A percentile compares a stretch with the other conserved stretches of the same genome.
Evolutionary conservation across 2,888 invertebrate species (phyloP).

Genomic region (Erynnis tages): DNA sequence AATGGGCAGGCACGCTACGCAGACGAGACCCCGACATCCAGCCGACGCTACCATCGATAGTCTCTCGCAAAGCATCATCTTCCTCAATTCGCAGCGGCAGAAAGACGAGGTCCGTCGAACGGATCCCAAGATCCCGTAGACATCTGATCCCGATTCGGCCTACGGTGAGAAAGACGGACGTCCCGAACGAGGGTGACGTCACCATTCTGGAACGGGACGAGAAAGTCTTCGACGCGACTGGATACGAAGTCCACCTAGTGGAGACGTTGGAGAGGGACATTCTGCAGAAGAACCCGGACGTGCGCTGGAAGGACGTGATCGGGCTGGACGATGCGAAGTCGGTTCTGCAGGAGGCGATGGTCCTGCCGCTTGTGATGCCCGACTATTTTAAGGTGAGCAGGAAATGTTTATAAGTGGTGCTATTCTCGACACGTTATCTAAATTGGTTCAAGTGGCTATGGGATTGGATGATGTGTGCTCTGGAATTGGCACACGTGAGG

Average conservation of each 20-base stretch:
- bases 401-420: slow-evolving; percentile 11
- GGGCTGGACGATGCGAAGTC: slow-evolving; percentile 88
- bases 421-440: slow-evolving; percentile 12
- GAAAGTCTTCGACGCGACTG: slow-evolving; percentile 84
- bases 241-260: slow-evolving; percentile 88
- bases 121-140: slow-evolving; percentile 54
- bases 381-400: slow-evolving; percentile 89
- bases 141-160: slow-evolving; percentile 65
- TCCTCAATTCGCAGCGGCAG: slow-evolving; percentile 61
- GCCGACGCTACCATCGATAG: slow-evolving; percentile 84
- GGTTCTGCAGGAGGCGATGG: slow-evolving; percentile 92
- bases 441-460: slow-evolving; percentile 10
- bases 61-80: slow-evolving; percentile 72
- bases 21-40: slow-evolving; percentile 84
- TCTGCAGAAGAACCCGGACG: slow-evolving; percentile 89
- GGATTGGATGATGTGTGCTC: neutral
- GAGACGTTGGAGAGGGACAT: slow-evolving; percentile 93
- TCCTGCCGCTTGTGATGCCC: slow-evolving; percentile 92
- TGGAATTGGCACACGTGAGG: neutral
- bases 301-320: slow-evolving; percentile 90
- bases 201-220: slow-evolving; percentile 65
- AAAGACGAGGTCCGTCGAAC: slow-evolving; percentile 71
- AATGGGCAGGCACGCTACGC: slow-evolving; percentile 86
- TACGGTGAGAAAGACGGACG: slow-evolving; percentile 52
- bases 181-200: slow-evolving; percentile 64